phyloP scores from a whole-genome alignment of 2,113 vertebrate genomes.

The Ptyas mucosa region DNA sequence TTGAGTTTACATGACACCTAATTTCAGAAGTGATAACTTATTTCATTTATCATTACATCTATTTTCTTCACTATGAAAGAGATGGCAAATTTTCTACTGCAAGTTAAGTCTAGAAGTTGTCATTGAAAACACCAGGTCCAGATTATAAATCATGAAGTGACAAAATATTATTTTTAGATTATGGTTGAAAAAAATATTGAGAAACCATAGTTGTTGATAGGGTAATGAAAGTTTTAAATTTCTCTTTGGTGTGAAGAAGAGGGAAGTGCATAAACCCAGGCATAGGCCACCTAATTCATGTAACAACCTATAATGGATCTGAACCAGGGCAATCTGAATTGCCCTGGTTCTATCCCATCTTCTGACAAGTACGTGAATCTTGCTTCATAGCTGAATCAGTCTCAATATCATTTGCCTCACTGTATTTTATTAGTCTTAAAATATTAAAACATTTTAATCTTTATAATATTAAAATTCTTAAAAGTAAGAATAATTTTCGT shows the following conservation, averaged over 20 bases:
- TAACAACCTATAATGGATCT: neutral
- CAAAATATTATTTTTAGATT: neutral
- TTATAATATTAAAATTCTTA: too few relatives aligned
- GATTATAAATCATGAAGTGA: neutral
- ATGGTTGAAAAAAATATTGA: neutral
- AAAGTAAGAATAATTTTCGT: neutral
- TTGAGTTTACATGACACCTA: neutral
- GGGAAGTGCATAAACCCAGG: neutral
- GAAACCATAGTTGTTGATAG: neutral
- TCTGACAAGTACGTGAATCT: neutral
- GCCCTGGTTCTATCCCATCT: neutral
- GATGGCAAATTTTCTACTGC: neutral
- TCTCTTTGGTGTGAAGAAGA: neutral
- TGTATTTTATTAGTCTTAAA: neutral
- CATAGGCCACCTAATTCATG: neutral
- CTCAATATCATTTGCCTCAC: neutral
- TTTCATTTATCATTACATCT: fast-evolving
- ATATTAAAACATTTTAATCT: too few relatives aligned
- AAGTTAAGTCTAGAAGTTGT: neutral
- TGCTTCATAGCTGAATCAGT: neutral
- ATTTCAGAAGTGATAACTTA: neutral
- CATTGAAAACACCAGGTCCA: neutral
- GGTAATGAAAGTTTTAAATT: neutral
- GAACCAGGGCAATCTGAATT: neutral
- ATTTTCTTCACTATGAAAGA: neutral